Evolutionary conservation across 2,888 invertebrate species (phyloP), one percentile per base, ranked within the genome.

Genomic region (Agrilus biguttatus): DNA sequence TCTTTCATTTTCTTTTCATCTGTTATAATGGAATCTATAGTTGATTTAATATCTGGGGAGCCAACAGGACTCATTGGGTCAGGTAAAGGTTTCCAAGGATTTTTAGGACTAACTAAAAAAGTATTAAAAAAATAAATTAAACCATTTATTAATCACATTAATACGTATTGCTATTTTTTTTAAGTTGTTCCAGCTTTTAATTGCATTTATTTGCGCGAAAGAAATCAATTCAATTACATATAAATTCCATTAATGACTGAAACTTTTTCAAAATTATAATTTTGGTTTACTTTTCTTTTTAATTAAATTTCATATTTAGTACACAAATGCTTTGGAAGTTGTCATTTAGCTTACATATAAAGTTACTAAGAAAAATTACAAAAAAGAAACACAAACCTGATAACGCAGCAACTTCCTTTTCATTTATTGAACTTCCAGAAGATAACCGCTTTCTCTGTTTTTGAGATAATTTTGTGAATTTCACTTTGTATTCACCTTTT

Each of bases 1-100:
- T 81, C 81, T 47, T 77, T 78, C 56, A 82, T 81, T 42, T 80
- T 77, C 52, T 72, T 75, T 62, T 88, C 86, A 52, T 81, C 82
- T 12, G 76, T 77, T 41, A 87, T 68, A 48, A 88, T 87, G 48
- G 77, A 63, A 47, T 74, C 52, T 48, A 70, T 49, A 17, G 49
- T 45, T 43, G 40, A 32, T 36, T 66, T 44, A 56, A 59, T 19
- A 21, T 51, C 48, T 23, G 47, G 47, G 28, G 50, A 50, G 17
- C 43, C 46, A 33, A 50, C 35, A 7, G 55, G 54, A 45, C 48
- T 52, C 63, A 71, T 69, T 65, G 70, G 1, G 66, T 73, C 55
- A n/a, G 53, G 45, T 39, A 56, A 49, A 28, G 55, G 57, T 68
- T 75, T 62, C 69, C 74, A 46, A 58, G 73, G 61, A 59, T 61